Percentiles rank a stretch among this genome's conserved stretches.
These are phyloP conservation scores for Podarcis siculus DNA, from an alignment of 2,797 vertebrate genomes.

Conservation along the genomic window DNA sequence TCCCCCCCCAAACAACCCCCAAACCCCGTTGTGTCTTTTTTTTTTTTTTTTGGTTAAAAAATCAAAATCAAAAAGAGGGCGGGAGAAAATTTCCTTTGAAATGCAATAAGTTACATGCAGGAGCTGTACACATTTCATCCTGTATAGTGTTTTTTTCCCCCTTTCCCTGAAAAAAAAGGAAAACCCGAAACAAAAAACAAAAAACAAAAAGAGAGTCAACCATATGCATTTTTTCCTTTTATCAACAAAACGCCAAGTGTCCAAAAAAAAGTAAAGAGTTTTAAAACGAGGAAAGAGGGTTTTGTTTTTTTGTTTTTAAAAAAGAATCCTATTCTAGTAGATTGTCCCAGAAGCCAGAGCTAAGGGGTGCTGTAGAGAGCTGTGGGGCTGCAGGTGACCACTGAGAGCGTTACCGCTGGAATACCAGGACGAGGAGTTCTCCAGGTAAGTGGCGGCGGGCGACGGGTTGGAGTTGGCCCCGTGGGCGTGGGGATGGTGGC, in stretches of 20 bases:
- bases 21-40: conserved; percentile 80
- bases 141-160: conserved; percentile 65
- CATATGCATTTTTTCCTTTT: conserved; percentile 92
- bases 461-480: conserved; percentile 88
- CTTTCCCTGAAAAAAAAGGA: conserved; percentile 67
- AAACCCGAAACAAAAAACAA: conserved; percentile 37
- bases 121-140: conserved; percentile 95
- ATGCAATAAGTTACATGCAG: conserved; percentile 99
- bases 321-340: conserved; percentile 83
- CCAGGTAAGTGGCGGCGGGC: conserved; percentile 92
- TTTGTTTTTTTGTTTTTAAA: neutral
- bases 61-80: conserved; percentile 57
- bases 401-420: conserved; percentile 84
- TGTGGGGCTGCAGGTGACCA: conserved; percentile 91
- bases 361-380: conserved; percentile 95
- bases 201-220: conserved; percentile 72
- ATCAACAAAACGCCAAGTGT: conserved; percentile 89
- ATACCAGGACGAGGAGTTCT: conserved; percentile 94
- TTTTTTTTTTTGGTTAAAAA: conserved; percentile 73
- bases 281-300: conserved; percentile 59
- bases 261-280: conserved; percentile 74
- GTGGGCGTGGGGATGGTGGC: conserved; percentile 86
- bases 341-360: conserved; percentile 96
- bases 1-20: conserved; percentile 51
- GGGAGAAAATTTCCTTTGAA: conserved; percentile 84